phyloP scores from a whole-genome alignment of 2,888 invertebrate genomes.

The Tetramorium bicarinatum region DNA sequence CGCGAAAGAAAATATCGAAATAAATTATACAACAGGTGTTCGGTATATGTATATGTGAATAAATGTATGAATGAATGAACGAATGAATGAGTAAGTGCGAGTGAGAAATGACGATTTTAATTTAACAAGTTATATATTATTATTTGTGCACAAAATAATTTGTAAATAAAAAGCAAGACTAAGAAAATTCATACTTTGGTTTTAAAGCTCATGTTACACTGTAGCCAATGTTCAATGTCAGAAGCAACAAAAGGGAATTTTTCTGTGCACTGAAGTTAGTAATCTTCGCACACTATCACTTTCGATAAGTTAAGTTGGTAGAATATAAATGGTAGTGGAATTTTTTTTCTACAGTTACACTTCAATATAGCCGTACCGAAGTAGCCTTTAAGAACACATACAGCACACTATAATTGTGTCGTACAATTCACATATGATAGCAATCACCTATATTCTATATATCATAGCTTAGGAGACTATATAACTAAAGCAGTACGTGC shows the following conservation, averaged over 20 bases:
- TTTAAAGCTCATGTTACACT: neutral
- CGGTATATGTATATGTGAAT: neutral
- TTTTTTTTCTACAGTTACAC: neutral
- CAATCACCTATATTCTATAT: neutral
- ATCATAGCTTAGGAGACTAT: neutral
- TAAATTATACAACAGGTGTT: conserved; percentile 8
- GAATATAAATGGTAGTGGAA: neutral
- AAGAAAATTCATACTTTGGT: neutral
- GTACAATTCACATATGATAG: neutral
- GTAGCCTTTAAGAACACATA: neutral
- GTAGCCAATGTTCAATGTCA: neutral
- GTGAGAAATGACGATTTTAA: conserved; percentile 5
- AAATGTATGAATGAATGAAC: neutral
- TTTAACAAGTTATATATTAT: neutral
- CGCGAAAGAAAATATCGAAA: conserved; percentile 24
- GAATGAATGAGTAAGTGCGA: neutral
- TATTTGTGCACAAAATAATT: neutral
- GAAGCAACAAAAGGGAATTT: neutral
- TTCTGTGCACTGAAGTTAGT: neutral
- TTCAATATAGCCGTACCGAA: neutral
- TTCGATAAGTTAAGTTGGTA: conserved; percentile 12
- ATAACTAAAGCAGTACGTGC: conserved; percentile 9
- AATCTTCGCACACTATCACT: neutral
- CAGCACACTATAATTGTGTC: neutral
- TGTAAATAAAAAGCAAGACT: neutral